Evolutionary conservation across 2,888 invertebrate species (phyloP).

Genomic region (Halictus ligatus): DNA sequence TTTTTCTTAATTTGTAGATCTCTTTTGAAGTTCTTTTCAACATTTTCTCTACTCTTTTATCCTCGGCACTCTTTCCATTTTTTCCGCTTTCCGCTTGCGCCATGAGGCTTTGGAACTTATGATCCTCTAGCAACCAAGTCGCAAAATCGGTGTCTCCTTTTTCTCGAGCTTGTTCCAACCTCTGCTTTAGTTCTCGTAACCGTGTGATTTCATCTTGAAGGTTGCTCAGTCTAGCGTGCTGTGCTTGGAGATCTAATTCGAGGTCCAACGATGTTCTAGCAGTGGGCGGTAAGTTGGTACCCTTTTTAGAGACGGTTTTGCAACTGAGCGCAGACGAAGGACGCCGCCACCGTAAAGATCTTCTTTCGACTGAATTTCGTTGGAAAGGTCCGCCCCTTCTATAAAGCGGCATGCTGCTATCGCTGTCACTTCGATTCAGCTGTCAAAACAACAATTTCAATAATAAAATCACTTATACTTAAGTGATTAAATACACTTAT

Average conservation of each 20-base stretch:
- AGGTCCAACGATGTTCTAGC: slow-evolving; percentile 96
- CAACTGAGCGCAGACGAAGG: slow-evolving; percentile 85
- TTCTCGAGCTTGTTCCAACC: slow-evolving; percentile 93
- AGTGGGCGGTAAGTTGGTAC: slow-evolving; percentile 86
- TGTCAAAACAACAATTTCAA: slow-evolving; percentile 82
- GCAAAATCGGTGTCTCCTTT: slow-evolving; percentile 93
- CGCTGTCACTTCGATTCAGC: slow-evolving; percentile 98
- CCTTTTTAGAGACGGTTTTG: slow-evolving; percentile 84
- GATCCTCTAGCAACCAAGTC: slow-evolving; percentile 94
- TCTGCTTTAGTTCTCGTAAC: slow-evolving; percentile 92
- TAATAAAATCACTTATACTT: background rate
- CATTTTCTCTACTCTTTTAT: slow-evolving; percentile 91
- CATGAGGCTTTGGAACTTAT: slow-evolving; percentile 91
- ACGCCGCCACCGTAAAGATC: slow-evolving; percentile 93
- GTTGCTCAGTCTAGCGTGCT: slow-evolving; percentile 93
- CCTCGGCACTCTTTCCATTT: slow-evolving; percentile 87
- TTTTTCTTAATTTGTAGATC: slow-evolving; percentile 95
- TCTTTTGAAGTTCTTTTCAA: slow-evolving; percentile 95
- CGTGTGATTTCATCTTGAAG: slow-evolving; percentile 93
- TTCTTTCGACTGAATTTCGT: slow-evolving; percentile 94
- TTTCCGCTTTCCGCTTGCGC: slow-evolving; percentile 86
- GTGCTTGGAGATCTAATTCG: slow-evolving; percentile 96
- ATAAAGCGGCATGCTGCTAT: slow-evolving; percentile 97
- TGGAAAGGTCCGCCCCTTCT: slow-evolving; percentile 93
- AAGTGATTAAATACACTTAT: too few species aligned